Evolutionary conservation across 2,888 invertebrate species (phyloP), one percentile per base, ranked within the genome.

Genomic region (Eurytoma californica): DNA sequence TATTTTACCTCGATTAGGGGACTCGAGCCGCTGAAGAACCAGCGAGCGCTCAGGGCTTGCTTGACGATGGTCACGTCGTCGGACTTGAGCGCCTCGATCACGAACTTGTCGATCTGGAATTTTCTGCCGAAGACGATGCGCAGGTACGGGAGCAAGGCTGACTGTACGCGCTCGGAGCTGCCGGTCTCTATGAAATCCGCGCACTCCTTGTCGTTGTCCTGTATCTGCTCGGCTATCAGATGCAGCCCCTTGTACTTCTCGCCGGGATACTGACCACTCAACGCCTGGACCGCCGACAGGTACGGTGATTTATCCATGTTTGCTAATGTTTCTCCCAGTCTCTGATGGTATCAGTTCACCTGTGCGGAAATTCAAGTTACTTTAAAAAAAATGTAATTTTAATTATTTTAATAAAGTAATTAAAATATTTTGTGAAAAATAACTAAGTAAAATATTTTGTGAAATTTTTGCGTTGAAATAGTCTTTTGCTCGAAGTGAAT

Each of bases 21-120:
- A 66, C 86, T 78, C 0, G 80, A 82, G 0, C 84, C 85, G 5
- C 85, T 72, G 72, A 90, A 90, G 39, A 90, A 87, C 86, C 87
- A 87, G 0, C 75, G 79, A 0, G 85, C 85, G 7, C 84, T 82
- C 7, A 90, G 67, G 2, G 88, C 90, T 51, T 83, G 83, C 7
- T 84, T 82, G 7, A 87, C 82, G 0, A 90, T 57, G 5, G 77
- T 69, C 12, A 70, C 3, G 61, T 90, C 87, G 0, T 87, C 86
- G 3, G 89, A 89, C 69, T 85, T 87, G 0, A 91, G 82, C 0
- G 88, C 87, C 12, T 86, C 83, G 7, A 84, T 78, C 2, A 89
- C 81, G 0, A 82, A 79, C 1, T 81, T 80, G 3, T 83, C 79
- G 3, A 84, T 66, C n/a, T 82, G 82, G 5, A 85, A n/a, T 7